Conservation (phyloP, 2,888 invertebrate genomes). For the Pseudococcus longispinus region DNA sequence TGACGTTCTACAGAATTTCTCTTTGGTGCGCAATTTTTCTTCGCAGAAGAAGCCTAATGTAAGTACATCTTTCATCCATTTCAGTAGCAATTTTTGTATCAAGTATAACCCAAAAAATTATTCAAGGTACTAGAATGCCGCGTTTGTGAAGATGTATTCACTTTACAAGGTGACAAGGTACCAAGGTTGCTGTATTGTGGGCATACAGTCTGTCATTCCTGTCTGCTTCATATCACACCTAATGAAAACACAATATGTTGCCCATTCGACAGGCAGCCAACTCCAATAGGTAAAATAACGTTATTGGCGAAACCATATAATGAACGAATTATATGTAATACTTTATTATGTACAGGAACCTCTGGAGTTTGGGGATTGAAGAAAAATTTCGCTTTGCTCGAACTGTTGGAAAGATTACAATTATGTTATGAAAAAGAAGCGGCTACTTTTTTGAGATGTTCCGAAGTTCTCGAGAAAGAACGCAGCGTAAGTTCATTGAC, state of each 20-base stretch:
- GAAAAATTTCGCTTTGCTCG: conserved; percentile 69
- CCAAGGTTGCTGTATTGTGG: conserved; percentile 67
- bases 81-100: background rate
- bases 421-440: conserved; percentile 62
- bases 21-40: conserved; percentile 43
- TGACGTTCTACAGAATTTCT: conserved; percentile 47
- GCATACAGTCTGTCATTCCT: conserved; percentile 69
- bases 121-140: conserved; percentile 66
- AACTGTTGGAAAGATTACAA: conserved; percentile 67
- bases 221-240: conserved; percentile 65
- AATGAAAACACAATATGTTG: conserved; percentile 64
- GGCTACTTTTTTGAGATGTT: conserved; percentile 59
- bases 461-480: conserved; percentile 61
- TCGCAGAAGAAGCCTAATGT: conserved; percentile 43
- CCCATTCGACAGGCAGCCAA: conserved; percentile 69
- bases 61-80: background rate
- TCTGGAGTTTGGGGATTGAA: conserved; percentile 66
- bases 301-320: background rate
- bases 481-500: conserved; percentile 61
- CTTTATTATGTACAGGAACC: conserved; percentile 60
- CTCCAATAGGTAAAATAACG: conserved; percentile 63
- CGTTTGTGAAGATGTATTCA: conserved; percentile 68
- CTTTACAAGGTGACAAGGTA: conserved; percentile 67
- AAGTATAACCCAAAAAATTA: conserved; percentile 17
- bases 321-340: background rate